phyloP scores from a whole-genome alignment of 1,140 invertebrate genomes.

The Acromyrmex charruanus region DNA sequence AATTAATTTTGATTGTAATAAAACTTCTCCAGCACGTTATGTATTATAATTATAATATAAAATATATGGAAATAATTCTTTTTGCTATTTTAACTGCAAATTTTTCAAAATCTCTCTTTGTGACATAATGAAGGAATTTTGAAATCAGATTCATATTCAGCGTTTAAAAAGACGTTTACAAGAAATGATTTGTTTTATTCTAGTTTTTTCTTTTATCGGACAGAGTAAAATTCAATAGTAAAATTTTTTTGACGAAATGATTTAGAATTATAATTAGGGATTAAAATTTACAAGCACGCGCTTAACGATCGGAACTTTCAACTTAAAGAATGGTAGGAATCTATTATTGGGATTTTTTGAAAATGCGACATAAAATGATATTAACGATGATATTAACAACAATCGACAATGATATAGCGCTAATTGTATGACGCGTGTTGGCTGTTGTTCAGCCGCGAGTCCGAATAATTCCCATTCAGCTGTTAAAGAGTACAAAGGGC shows the following conservation, averaged over 20 bases:
- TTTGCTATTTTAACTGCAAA: too few species aligned
- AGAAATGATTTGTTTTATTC: too few species aligned
- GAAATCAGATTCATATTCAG: too few species aligned
- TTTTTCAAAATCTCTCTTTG: too few species aligned
- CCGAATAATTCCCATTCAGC: slow-evolving; percentile 44
- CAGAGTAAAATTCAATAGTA: neutral
- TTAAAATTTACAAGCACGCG: neutral
- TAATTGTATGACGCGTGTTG: slow-evolving; percentile 18
- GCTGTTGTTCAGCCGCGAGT: neutral
- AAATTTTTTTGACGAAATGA: neutral
- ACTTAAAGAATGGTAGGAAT: neutral
- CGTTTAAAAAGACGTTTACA: too few species aligned
- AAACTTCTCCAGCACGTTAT: too few species aligned
- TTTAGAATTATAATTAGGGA: neutral
- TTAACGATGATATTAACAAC: neutral
- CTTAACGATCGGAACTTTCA: neutral
- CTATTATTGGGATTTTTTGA: neutral
- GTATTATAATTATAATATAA: too few species aligned
- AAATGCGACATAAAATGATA: neutral
- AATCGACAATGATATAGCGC: slow-evolving; percentile 10
- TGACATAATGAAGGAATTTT: too few species aligned
- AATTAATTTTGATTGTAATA: too few species aligned
- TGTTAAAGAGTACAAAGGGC: slow-evolving; percentile 46
- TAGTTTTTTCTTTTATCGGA: too few species aligned
- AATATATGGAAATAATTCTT: too few species aligned